Base-by-base conservation (phyloP, 2,797 vertebrate species). In the Coendou prehensilis region DNA sequence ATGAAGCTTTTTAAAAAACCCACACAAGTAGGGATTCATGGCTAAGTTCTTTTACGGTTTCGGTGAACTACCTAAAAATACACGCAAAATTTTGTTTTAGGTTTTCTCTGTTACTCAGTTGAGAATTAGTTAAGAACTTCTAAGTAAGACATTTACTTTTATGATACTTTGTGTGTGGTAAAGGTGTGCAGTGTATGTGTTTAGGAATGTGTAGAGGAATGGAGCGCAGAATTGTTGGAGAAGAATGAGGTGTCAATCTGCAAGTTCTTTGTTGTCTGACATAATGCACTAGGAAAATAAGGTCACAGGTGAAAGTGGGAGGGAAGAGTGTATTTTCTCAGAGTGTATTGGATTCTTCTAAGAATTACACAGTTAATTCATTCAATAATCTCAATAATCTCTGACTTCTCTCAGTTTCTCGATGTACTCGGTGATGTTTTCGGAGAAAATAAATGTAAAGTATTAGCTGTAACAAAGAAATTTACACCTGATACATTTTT, bases 61-160 rank as follows among this genome's bases (percentile, higher is more conserved):
- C 37, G 26, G 47, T 82, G 87, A 94, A 85, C 30, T 82, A 3
- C n/a, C 50, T 61, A 63, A 89, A 94, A 92, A 67, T 9, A 45
- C 5, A 67, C 92, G 33, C 1, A 79, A 50, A 95, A 64, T 13
- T 71, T 57, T 94, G 1, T 81, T 8, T 81, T 84, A 90, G 8
- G 87, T 92, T 95, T 91, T 64, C 47, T 82, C 4, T 88, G 33
- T 28, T 41, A 96, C 93, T 91, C 9, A 79, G 37, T 93, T 95
- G 5, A 93, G 26, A 96, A 26, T 90, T 91, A 93, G 47, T 91
- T 73, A 91, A 83, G 63, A 90, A 93, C n/a, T 71, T 92, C 5
- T 41, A 75, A 85, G n/a, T 95, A 84, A 54, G 59, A 92, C 1
- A 84, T 87, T 89, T 89, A 79, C 45, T 54, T 82, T 61, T 67